Percentiles rank a stretch among this genome's conserved stretches.
These are phyloP conservation scores for Coptodon rendalli DNA, from an alignment of 2,113 vertebrate species.

Conservation along the genomic window DNA sequence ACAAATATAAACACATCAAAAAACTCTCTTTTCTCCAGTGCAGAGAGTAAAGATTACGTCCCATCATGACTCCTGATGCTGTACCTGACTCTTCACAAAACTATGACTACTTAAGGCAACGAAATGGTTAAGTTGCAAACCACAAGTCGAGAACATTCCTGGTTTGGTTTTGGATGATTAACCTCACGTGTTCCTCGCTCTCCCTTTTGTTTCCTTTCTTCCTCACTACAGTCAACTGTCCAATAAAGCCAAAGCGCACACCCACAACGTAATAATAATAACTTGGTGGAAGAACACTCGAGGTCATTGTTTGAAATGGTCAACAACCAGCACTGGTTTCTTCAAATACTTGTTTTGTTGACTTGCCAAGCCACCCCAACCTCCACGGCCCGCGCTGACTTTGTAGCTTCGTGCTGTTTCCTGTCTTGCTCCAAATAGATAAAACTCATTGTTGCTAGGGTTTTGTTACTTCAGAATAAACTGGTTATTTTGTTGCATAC, in stretches of 20 bases:
- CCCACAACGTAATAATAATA: neutral
- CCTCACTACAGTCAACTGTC: neutral
- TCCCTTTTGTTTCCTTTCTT: neutral
- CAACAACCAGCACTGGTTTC: neutral
- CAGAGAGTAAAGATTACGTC: neutral
- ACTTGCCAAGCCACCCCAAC: neutral
- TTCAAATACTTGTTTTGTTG: neutral
- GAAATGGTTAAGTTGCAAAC: neutral
- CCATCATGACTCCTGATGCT: neutral
- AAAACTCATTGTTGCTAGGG: neutral
- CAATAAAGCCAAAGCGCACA: neutral
- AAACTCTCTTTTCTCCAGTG: neutral
- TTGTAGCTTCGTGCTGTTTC: neutral
- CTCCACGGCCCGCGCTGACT: neutral
- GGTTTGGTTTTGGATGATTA: neutral
- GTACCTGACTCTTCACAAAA: neutral
- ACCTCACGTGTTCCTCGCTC: neutral
- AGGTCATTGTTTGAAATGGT: neutral
- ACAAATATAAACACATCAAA: neutral
- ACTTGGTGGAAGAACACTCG: neutral
- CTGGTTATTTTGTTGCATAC: neutral
- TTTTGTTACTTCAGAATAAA: neutral
- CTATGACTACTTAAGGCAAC: neutral
- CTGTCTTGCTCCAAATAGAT: neutral
- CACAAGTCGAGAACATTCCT: neutral